Base-by-base conservation (phyloP, 37 sponge, comb jelly and placozoan genomes). In the Aplysina aerophoba region DNA sequence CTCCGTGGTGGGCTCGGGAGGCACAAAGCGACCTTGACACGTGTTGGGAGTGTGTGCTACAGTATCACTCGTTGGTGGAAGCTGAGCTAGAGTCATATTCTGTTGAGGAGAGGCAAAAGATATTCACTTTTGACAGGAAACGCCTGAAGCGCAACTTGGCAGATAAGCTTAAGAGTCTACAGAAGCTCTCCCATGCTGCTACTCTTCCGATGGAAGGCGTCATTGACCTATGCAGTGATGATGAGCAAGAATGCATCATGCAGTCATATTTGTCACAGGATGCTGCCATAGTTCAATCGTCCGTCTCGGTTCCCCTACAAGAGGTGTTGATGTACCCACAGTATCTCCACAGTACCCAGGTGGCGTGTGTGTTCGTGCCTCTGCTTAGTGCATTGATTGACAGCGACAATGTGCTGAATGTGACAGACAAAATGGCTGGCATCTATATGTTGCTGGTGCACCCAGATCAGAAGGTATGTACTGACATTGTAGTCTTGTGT, bases 391-490 rank as follows among this genome's bases (percentile, higher is more conserved):
- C 30, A 30, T 34, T 66, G 50, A 22, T 39, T 0, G 73, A 71
- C 11, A 22, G 24, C 16, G 87, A 79, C 31, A 33, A 40, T 0
- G 30, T 54, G 8, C 15, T 60, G 33, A 37, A 62, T 36, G 44
- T 87, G 3, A 66, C 22, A 44, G 72, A 81, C 40, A 87, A 87
- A 22, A 21, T 74, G n/a, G 82, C 87, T 81, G 87, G 87, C 40
- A 40, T 87, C 11, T 87, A 87, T 55, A 41, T 87, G 40, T 73
- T 87, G 4, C 72, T 87, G 55, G 87, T 87, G 0, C 82, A 87
- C 28, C 87, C 87, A 36, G 73, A 81, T 27, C 31, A 71, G 3
- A 22, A 81, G 82, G 87, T 87, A 24, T 14, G 79, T 50, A 54
- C 44, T 55, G 4, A 39, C 50, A 79, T 36, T n/a, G 59, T 57